Base-by-base conservation (phyloP, 37 sponge, comb jelly and placozoan species). In the Ianthella basta region DNA sequence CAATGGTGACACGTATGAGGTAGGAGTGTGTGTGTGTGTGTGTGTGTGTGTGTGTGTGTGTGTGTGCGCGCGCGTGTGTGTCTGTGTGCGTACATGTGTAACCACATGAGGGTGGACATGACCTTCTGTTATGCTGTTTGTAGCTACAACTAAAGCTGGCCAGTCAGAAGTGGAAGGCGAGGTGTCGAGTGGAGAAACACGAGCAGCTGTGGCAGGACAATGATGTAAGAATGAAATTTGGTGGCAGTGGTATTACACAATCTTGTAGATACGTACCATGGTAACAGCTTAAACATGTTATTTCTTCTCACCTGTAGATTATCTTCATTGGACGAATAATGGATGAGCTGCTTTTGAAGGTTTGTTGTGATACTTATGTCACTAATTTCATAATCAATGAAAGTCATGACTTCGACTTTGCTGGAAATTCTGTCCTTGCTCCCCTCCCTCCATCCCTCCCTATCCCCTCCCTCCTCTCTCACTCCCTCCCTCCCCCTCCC, bases 161-260 rank as follows among this genome's bases (percentile, higher is more conserved):
- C 80, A 88, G 54, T 82, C 92, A 88, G 83, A 92, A 92, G 55
- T 92, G 92, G 92, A 92, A 92, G 79, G 86, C 92, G 10, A 82
- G 85, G 40, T 92, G 92, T 60, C 63, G 74, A 38, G 56, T 88
- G 37, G 86, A 25, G 59, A 83, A 78, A 54, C 89, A 86, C 35
- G 81, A 92, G 66, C 92, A 92, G 82, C 25, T 60, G 15, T 92
- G 92, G 92, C 89, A 88, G 53, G 92, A 92, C 83, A 90, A 88
- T 37, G 87, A 92, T 59, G 92, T 92, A 40, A 92, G 92, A 40
- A 15, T 24, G 50, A 8, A 25, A 19, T 34, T 25, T 36, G 37
- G 4, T 18, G 73, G 3, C 21, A 35, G 20, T 25, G 15, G 15
- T 24, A 67, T 67, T 67, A 24, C 69, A 27, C 30, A 27, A 24